Conservation (phyloP, 2,888 invertebrate genomes). For the Tachina grossa region DNA sequence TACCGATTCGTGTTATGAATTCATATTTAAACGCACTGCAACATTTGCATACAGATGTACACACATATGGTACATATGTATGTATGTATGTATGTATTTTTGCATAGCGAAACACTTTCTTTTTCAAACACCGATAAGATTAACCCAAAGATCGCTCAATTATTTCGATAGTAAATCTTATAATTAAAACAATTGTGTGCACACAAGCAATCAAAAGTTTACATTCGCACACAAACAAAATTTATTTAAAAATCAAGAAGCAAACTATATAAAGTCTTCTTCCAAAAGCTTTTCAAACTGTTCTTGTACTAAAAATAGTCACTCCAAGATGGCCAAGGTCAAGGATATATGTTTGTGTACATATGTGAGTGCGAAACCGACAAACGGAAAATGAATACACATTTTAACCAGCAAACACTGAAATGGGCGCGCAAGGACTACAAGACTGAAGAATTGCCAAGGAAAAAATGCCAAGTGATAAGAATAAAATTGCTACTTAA, state of each 20-base stretch:
- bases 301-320: slow-evolving; percentile 39
- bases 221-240: neutral
- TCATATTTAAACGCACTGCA: too few species aligned
- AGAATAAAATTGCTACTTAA: slow-evolving; percentile 37
- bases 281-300: slow-evolving; percentile 41
- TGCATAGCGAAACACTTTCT: neutral
- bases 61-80: too few species aligned
- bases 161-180: neutral
- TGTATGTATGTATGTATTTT: too few species aligned
- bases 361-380: slow-evolving; percentile 15
- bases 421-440: slow-evolving; percentile 59
- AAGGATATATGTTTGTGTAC: slow-evolving; percentile 35
- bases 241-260: neutral
- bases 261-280: slow-evolving; percentile 17
- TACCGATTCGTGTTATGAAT: too few species aligned
- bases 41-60: too few species aligned
- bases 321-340: slow-evolving; percentile 67
- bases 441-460: neutral
- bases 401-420: slow-evolving; percentile 17
- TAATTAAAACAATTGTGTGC: neutral
- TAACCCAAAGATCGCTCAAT: neutral
- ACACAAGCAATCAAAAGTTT: neutral
- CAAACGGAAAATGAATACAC: slow-evolving; percentile 6
- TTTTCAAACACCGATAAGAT: neutral
- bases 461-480: slow-evolving; percentile 22